Conservation (phyloP, 2,888 invertebrate species). For the Trypoxylon attenuatum region DNA sequence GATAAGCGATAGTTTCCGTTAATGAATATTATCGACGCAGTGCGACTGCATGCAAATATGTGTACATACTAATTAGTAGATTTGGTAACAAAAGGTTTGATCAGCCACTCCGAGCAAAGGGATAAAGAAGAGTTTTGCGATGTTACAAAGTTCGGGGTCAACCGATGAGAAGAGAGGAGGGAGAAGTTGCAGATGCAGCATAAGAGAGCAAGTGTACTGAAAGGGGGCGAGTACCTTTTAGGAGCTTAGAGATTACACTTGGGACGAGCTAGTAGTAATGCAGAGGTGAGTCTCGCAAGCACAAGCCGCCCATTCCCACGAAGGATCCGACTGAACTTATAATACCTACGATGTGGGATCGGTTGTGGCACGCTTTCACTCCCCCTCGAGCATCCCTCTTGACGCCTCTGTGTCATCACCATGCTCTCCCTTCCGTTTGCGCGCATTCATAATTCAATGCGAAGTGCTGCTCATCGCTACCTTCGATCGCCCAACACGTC, state of each 20-base stretch:
- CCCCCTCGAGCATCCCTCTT: constrained; percentile 42
- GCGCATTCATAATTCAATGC: constrained; percentile 61
- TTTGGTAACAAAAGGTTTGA: not conserved
- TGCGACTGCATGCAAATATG: too few species aligned
- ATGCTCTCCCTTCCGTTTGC: constrained; percentile 11
- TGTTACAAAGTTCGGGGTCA: constrained; percentile 17
- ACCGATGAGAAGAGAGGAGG: constrained; percentile 23
- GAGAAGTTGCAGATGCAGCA: constrained; percentile 42
- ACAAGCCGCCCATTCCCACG: constrained; percentile 70
- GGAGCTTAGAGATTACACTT: constrained; percentile 72
- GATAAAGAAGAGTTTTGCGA: not conserved
- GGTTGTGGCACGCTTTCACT: constrained; percentile 62
- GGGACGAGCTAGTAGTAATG: constrained; percentile 62
- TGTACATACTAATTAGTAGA: too few species aligned
- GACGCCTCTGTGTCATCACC: constrained; percentile 29
- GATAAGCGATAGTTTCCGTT: too few species aligned
- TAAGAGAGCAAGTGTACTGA: constrained; percentile 49
- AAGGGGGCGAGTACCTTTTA: constrained; percentile 70
- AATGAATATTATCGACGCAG: too few species aligned
- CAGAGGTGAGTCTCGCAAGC: constrained; percentile 61
- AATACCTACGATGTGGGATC: constrained; percentile 63
- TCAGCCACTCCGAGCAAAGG: not conserved
- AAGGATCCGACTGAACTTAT: constrained; percentile 70
- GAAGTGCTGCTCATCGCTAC: constrained; percentile 37
- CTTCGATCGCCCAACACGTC: too few species aligned